phyloP scores from a whole-genome alignment of 1,140 invertebrate genomes.

The Pogonus chalceus region DNA sequence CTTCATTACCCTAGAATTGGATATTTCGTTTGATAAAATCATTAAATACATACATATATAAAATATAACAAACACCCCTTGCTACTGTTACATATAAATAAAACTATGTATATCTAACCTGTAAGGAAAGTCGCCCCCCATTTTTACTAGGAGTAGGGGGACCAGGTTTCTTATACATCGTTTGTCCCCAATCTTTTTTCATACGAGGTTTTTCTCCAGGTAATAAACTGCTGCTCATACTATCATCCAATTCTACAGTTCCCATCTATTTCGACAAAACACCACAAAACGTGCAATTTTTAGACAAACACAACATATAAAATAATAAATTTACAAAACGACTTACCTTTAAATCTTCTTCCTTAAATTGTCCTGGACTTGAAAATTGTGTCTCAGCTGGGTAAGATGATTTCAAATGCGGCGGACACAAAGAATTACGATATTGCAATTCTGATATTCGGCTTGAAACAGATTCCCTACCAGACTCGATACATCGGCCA shows the following conservation, averaged over 20 bases:
- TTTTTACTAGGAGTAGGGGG: constrained; percentile 76
- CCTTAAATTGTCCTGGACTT: constrained; percentile 40
- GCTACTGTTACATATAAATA: background rate
- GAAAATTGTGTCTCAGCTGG: constrained; percentile 72
- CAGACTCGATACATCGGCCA: constrained; percentile 26
- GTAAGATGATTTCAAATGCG: constrained; percentile 82
- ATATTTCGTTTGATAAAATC: background rate
- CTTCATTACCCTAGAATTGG: constrained; percentile 42
- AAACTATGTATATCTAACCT: constrained; percentile 30
- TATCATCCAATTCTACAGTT: constrained; percentile 46
- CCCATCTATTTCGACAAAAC: constrained; percentile 35
- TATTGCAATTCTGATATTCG: constrained; percentile 63
- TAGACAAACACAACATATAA: constrained; percentile 7
- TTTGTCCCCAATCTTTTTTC: constrained; percentile 48
- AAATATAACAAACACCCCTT: background rate
- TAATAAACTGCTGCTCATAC: constrained; percentile 45
- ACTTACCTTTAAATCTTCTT: constrained; percentile 68
- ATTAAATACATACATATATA: background rate
- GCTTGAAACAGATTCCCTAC: constrained; percentile 27
- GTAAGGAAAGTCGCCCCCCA: constrained; percentile 57
- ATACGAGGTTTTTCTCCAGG: constrained; percentile 40
- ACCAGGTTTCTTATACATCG: constrained; percentile 70
- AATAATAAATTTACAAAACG: constrained; percentile 1
- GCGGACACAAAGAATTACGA: constrained; percentile 75
- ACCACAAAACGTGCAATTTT: constrained; percentile 14